Percentiles rank a stretch among this genome's conserved stretches.
Evolutionary conservation across 2,888 invertebrate genomes (phyloP).

Genomic region (Drosophila yooni): DNA sequence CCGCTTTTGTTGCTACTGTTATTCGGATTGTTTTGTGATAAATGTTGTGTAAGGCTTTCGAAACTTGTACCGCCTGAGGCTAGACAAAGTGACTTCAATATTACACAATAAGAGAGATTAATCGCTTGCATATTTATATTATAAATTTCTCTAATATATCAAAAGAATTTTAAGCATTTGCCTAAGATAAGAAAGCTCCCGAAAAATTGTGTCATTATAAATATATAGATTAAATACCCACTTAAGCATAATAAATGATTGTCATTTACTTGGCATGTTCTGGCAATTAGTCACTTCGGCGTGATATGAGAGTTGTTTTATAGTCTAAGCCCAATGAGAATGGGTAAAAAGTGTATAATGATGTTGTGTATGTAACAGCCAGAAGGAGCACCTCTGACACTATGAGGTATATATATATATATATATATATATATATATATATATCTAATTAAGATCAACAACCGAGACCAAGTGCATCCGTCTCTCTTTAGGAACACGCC

Average conservation of each 20-base stretch:
- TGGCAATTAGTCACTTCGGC: not conserved
- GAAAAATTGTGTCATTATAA: slow-evolving; percentile 15
- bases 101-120: slow-evolving; percentile 22
- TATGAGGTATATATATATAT: not conserved
- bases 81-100: slow-evolving; percentile 9
- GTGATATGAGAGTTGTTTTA: not conserved
- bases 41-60: slow-evolving; percentile 27
- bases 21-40: slow-evolving; percentile 38
- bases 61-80: slow-evolving; percentile 16
- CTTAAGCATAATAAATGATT: slow-evolving; percentile 15
- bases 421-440: not conserved
- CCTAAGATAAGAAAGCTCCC: not conserved
- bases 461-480: too few relatives aligned
- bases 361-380: not conserved
- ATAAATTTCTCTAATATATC: slow-evolving; percentile 3
- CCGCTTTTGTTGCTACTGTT: slow-evolving; percentile 13
- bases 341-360: not conserved
- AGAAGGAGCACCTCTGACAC: not conserved
- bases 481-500: not conserved
- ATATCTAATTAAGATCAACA: not conserved
- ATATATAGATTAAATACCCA: slow-evolving; percentile 2
- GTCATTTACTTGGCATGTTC: not conserved
- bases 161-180: slow-evolving; percentile 11
- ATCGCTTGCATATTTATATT: not conserved
- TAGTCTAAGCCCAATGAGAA: not conserved